Conservation (phyloP, 2,888 invertebrate genomes). For the Conomelus anceps region DNA sequence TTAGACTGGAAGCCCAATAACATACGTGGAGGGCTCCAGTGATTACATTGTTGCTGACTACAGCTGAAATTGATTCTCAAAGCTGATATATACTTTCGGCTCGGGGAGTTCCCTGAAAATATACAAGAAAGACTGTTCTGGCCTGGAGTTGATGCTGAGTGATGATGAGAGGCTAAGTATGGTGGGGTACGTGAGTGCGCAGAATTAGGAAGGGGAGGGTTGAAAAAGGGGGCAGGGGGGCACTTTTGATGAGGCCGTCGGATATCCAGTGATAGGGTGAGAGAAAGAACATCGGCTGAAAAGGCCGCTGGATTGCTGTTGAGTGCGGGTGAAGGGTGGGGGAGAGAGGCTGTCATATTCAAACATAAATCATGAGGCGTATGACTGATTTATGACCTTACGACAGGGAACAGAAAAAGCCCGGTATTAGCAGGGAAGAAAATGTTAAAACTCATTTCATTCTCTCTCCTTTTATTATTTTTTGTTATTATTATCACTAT, state of each 20-base stretch:
- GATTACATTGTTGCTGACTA: neutral
- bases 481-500: neutral
- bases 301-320: neutral
- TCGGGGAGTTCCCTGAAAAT: neutral
- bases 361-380: constrained; percentile 22
- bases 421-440: constrained; percentile 23
- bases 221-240: neutral
- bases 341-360: neutral
- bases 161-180: neutral
- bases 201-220: neutral
- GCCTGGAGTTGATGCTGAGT: neutral
- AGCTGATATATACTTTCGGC: neutral
- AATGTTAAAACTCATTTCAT: constrained; percentile 16
- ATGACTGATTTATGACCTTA: constrained; percentile 23
- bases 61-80: neutral
- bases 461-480: constrained; percentile 19
- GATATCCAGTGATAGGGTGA: neutral
- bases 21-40: neutral
- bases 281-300: neutral
- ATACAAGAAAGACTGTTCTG: neutral
- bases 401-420: constrained; percentile 24
- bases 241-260: neutral
- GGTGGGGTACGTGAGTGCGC: neutral
- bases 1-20: neutral
- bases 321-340: neutral